Conservation (phyloP, 2,797 vertebrate species). For the Melanogrammus aeglefinus region DNA sequence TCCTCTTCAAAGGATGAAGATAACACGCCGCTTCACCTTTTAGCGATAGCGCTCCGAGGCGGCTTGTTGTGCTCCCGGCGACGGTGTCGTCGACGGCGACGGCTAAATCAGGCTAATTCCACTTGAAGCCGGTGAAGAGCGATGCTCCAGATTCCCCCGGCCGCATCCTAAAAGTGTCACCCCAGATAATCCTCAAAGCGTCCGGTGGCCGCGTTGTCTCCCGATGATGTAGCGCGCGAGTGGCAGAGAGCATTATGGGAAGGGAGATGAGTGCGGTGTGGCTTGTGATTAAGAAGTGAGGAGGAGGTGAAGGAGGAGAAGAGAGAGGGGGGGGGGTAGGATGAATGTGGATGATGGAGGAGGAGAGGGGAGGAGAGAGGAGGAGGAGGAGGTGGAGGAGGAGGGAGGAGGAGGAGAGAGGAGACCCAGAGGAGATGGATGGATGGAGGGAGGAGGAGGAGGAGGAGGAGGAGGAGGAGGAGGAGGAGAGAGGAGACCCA, state of each 20-base stretch:
- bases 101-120: conserved; percentile 97
- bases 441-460: no score
- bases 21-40: conserved; percentile 93
- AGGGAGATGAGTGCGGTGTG: conserved; percentile 90
- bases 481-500: no score
- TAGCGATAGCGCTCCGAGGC: conserved; percentile 80
- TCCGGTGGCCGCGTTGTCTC: conserved; percentile 91
- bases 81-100: conserved; percentile 93
- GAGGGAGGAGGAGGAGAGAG: no score
- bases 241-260: conserved; percentile 96
- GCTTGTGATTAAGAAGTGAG: conserved; percentile 98
- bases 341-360: conserved; percentile 95
- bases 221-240: conserved; percentile 88
- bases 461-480: no score
- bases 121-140: conserved; percentile 70
- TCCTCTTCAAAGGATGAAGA: conserved; percentile 77
- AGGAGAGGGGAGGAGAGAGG: no score
- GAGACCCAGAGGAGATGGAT: no score
- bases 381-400: conserved; percentile 87
- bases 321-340: conserved; percentile 86
- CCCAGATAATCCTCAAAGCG: conserved; percentile 94
- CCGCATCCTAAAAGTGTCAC: conserved; percentile 92
- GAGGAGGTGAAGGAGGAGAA: conserved; percentile 92
- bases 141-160: conserved; percentile 65
- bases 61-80: conserved; percentile 95